Evolutionary conservation across 2,113 vertebrate species (phyloP), one percentile per base, ranked within the genome.

Genomic region (Pycnonotus jocosus): DNA sequence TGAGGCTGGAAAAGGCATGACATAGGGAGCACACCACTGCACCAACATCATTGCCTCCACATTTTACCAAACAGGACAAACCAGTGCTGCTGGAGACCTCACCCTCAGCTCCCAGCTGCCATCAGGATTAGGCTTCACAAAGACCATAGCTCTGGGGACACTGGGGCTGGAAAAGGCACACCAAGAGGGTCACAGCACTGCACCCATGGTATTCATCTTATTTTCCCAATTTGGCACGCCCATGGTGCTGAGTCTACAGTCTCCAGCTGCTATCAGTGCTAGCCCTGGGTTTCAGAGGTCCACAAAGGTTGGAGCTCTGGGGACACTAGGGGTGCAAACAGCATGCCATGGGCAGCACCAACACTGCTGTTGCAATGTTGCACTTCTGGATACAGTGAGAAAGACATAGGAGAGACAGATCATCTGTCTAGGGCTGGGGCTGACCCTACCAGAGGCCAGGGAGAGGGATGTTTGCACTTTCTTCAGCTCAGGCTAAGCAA

Each of bases 131-230:
- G 11, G 20, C 28, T 30, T 38, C 50, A 53, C 47, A 53, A 51
- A 38, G 15, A 3, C 40, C 9, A 5, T 4, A 47, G 47, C 5
- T 54, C 35, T 40, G 33, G 18, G 21, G 25, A 18, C 13, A 47
- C 20, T 31, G 22, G 4, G 17, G 3, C 21, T 62, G 31, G 25
- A 56, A 83, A 68, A n/a, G 22, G 21, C 15, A 35, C 8, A 1
- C 16, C 40, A 35, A 40, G 25, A 40, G 7, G 25, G 15, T 4
- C 14, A 54, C 0, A 0, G 24, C 11, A 40, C 18, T 40, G 11
- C 25, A 61, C 10, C 20, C 13, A 6, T 37, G 24, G 13, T 21
- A 48, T 47, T 61, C 23, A 15, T 62, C 48, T 23, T 33, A 28
- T 38, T 47, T 23, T 48, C 50, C 16, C 23, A 44, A 0, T 30